phyloP scores from a whole-genome alignment of 2,797 vertebrate genomes.

The Spheniscus humboldti region DNA sequence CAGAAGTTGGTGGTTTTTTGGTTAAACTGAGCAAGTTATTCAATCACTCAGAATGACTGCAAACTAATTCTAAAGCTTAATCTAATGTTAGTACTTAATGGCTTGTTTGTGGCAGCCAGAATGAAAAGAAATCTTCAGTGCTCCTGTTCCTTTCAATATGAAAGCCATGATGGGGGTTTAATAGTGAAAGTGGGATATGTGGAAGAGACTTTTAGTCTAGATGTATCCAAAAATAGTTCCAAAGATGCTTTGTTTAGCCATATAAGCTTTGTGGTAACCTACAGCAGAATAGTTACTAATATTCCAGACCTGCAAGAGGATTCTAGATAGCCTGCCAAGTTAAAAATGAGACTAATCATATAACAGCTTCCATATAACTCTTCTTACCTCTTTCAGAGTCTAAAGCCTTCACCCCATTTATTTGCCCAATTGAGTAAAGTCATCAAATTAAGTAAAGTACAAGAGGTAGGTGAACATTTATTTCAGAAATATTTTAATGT shows the following conservation, averaged over 20 bases:
- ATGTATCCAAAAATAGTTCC: neutral
- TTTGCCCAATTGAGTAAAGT: conserved; percentile 99
- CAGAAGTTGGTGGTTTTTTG: neutral
- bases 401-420: conserved; percentile 95
- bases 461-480: conserved; percentile 83
- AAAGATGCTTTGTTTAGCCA: neutral
- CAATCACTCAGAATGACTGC: neutral
- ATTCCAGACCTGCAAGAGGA: neutral
- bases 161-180: neutral
- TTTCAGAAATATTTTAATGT: neutral
- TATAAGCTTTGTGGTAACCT: neutral
- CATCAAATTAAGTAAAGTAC: conserved; percentile 98
- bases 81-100: neutral
- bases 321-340: neutral
- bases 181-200: neutral
- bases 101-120: neutral
- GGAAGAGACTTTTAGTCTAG: neutral
- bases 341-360: neutral
- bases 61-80: neutral
- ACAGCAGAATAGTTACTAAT: neutral
- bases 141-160: neutral
- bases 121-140: neutral
- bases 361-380: neutral
- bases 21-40: neutral
- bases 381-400: conserved; percentile 83